Conservation (phyloP, 2,888 invertebrate species). For the Phyto melanocephala region DNA sequence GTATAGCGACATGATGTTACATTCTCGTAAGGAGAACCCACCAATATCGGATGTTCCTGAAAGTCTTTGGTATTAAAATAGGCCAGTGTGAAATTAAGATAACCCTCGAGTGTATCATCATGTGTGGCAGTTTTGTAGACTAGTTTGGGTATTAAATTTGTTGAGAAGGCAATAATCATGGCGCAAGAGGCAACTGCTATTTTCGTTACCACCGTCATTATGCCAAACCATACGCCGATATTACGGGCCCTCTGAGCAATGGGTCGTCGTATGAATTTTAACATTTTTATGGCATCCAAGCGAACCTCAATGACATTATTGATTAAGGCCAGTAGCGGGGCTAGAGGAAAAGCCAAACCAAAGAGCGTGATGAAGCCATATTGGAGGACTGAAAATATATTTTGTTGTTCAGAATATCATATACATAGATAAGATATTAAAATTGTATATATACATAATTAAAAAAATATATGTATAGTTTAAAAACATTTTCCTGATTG, state of each 20-base stretch:
- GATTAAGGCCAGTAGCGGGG: constrained; percentile 88
- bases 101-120: constrained; percentile 81
- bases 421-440: too few relatives aligned
- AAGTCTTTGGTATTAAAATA: constrained; percentile 84
- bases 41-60: constrained; percentile 68
- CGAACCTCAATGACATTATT: constrained; percentile 92
- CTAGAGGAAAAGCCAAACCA: constrained; percentile 91
- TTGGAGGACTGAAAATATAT: constrained; percentile 85
- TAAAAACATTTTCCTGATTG: too few relatives aligned
- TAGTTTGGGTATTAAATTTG: constrained; percentile 88
- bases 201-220: constrained; percentile 86
- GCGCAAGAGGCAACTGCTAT: constrained; percentile 89
- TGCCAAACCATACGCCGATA: constrained; percentile 89
- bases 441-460: too few relatives aligned
- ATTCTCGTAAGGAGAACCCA: constrained; percentile 73
- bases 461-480: too few relatives aligned
- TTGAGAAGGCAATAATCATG: constrained; percentile 90
- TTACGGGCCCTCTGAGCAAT: constrained; percentile 86
- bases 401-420: too few relatives aligned
- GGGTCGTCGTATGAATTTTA: constrained; percentile 86
- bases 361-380: constrained; percentile 93
- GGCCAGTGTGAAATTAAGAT: constrained; percentile 85
- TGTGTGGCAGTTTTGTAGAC: constrained; percentile 82
- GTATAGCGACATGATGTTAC: constrained; percentile 82
- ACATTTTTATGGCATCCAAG: constrained; percentile 89